Conservation (phyloP, 2,888 invertebrate genomes). For the Eulithis prunata region DNA sequence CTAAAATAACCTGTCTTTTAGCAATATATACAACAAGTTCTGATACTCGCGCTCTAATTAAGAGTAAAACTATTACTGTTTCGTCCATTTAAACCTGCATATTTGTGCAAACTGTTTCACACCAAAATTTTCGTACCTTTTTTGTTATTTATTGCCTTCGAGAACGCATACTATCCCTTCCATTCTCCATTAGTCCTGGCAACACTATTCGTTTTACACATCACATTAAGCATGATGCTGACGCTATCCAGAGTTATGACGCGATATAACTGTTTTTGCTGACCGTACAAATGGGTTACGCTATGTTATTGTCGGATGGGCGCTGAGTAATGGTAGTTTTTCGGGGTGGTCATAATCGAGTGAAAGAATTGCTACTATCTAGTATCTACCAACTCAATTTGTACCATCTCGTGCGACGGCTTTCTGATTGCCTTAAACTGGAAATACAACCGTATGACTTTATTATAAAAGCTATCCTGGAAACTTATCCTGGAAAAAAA, state of each 20-base stretch:
- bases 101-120: constrained; percentile 2
- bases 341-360: constrained; percentile 23
- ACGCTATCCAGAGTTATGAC: constrained; percentile 55
- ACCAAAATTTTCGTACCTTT: background rate
- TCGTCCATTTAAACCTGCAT: background rate
- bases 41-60: no score
- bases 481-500: no score
- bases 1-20: no score
- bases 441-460: no score
- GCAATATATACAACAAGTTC: no score
- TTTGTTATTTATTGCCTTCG: constrained; percentile 14
- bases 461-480: no score
- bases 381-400: background rate
- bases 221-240: constrained; percentile 64
- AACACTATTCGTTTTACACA: constrained; percentile 64
- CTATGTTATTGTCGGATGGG: constrained; percentile 40
- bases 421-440: background rate
- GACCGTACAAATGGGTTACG: constrained; percentile 43
- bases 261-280: constrained; percentile 49
- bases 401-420: background rate
- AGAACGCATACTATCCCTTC: constrained; percentile 23
- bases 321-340: constrained; percentile 32
- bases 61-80: no score
- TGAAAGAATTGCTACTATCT: constrained; percentile 13
- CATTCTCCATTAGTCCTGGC: constrained; percentile 32